Evolutionary conservation across 1,140 invertebrate genomes (phyloP), one percentile per base, ranked within the genome.

Genomic region (Scaptomyza montana): DNA sequence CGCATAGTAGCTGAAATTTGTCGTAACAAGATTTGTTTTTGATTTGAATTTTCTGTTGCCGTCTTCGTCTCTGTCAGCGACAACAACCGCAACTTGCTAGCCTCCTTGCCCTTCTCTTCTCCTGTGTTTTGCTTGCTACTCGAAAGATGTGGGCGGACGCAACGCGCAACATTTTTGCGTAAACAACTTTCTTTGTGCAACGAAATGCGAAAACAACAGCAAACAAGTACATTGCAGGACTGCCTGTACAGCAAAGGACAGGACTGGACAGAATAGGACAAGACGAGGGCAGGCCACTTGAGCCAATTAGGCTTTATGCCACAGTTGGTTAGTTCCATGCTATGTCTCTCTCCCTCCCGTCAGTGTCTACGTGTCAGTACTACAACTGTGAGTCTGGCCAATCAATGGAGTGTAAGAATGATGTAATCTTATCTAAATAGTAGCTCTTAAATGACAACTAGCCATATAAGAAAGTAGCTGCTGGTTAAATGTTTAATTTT

Each of bases 11-110:
- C 59, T 81, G 45, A 87, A 86, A 86, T 80, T 81, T 72, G 69
- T 86, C 77, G 62, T 85, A 85, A 85, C 81, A 77, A 81, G 81
- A 86, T 86, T 86, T 86, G 78, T 79, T 78, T 86, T 86, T 87
- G 82, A 86, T 86, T 87, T 87, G 70, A 71, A 86, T 72, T 75
- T 59, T 61, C 47, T 60, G 47, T 56, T 55, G 43, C 12, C 19
- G 28, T 30, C 28, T 3, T 30, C 13, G 5, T 53, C 30, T 21
- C 21, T 28, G 30, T 36, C 53, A 28, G 3, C 25, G 21, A n/a
- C 16, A 33, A 33, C 39, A 46, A 36, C 33, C 7, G 33, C 33
- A 9, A 36, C 33, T 9, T 36, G 33, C 33, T 36, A 9, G 7
- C 12, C 10, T 5, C 12, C 12, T n/a, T 41, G 10, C 39, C 12